Percentiles rank a stretch among this genome's conserved stretches.
Evolutionary conservation across 1,140 invertebrate species (phyloP).

Genomic region (Hermetia illucens): DNA sequence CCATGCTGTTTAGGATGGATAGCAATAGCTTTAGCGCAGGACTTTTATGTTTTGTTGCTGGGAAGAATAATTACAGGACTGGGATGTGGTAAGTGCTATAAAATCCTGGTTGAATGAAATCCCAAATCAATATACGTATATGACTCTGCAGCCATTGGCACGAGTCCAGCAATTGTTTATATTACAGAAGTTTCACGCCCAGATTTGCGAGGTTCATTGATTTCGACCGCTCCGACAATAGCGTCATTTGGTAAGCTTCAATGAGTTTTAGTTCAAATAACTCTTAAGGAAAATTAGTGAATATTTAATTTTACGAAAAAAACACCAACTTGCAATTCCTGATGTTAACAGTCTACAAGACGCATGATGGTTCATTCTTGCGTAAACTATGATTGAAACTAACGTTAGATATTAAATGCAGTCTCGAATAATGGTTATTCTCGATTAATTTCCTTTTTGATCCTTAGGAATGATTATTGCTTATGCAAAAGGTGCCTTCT

Average conservation of each 20-base stretch:
- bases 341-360: no score
- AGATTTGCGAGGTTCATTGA: conserved; percentile 39
- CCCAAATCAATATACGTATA: no score
- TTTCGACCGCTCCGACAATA: conserved; percentile 36
- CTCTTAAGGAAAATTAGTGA: no score
- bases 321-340: no score
- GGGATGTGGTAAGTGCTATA: conserved; percentile 12
- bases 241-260: conserved; percentile 35
- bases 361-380: no score
- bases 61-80: conserved; percentile 49
- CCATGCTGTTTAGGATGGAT: conserved; percentile 48
- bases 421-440: no score
- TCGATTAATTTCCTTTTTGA: no score
- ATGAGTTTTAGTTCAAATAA: no score
- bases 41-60: conserved; percentile 35
- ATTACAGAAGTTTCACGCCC: conserved; percentile 44
- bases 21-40: conserved; percentile 36
- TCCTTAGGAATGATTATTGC: conserved; percentile 39
- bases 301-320: no score
- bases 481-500: conserved; percentile 41
- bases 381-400: no score
- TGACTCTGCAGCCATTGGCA: conserved; percentile 27
- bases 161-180: conserved; percentile 44
- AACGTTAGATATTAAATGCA: no score
- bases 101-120: neutral